Evolutionary conservation across 2,797 vertebrate species (phyloP), one percentile per base, ranked within the genome.

Genomic region (Pseudomugil tenellus): DNA sequence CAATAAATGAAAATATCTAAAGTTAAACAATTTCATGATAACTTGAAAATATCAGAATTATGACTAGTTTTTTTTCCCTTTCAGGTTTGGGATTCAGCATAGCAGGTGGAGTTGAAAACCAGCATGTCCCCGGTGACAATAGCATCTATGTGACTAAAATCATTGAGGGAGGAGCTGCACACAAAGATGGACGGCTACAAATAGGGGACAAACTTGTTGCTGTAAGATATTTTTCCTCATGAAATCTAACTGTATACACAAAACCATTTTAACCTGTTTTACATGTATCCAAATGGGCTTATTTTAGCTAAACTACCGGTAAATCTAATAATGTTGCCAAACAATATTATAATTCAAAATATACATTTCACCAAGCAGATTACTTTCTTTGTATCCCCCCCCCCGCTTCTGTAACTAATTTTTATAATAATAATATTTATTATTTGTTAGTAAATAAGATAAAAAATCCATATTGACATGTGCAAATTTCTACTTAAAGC

Each of bases 71-170:
- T 68, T 23, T 16, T 21, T 39, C 32, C 73, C 35, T 78, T 28
- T 43, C 90, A 99, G 97, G 98, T 90, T 95, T 99, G 70, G 98
- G 98, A 34, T 99, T 99, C 91, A 99, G 98, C 91, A 99, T 99
- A 92, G 98, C 98, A 56, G 98, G 98, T 34, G 98, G 98, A 76
- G 96, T 98, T 63, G 97, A 96, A 81, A 99, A 99, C 92, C 98
- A 99, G 79, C 98, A 99, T 66, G 96, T 99, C 82, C 97, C 97
- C 13, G 97, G 98, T 0, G 98, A 99, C 91, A 99, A 98, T 91
- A 95, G 97, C 87, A 99, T 99, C 91, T 99, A 98, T 32, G 97
- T 99, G 90, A 99, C 98, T 53, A 99, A 99, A 92, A 92, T 98
- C 79, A 99, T 99, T 28, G 97, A 99, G 90, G 97, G 97, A 10